These are phyloP conservation scores for Fabriciana adippe DNA, from an alignment of 2,888 invertebrate species.

Conservation along the genomic window DNA sequence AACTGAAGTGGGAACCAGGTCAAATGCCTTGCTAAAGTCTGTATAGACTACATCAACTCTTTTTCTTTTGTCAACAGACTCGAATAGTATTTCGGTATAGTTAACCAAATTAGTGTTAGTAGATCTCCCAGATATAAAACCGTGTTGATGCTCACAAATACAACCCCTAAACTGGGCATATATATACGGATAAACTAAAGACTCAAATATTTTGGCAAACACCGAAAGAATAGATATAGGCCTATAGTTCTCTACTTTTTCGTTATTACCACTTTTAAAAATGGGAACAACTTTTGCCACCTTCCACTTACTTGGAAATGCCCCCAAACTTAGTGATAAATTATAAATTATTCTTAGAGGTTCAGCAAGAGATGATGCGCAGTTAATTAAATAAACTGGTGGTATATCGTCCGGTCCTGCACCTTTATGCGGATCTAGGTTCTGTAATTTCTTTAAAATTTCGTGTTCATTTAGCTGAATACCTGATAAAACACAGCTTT, in stretches of 20 bases:
- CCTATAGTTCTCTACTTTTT: conserved; percentile 6
- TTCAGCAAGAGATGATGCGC: background rate
- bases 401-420: conserved; percentile 11
- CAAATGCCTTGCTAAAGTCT: background rate
- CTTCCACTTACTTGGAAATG: conserved; percentile 11
- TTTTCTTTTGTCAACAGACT: too few relatives aligned
- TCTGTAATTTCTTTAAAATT: too few relatives aligned
- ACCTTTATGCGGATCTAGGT: too few relatives aligned
- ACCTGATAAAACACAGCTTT: too few relatives aligned
- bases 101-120: background rate
- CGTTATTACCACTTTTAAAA: conserved; percentile 10
- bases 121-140: conserved; percentile 7
- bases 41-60: too few relatives aligned
- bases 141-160: conserved; percentile 6
- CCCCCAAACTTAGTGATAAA: background rate
- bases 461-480: background rate
- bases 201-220: too few relatives aligned
- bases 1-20: conserved; percentile 5
- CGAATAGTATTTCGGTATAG: too few relatives aligned
- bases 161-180: background rate
- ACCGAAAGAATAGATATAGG: too few relatives aligned
- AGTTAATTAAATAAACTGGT: conserved; percentile 7
- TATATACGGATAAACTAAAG: too few relatives aligned
- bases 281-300: conserved; percentile 23
- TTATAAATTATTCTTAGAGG: conserved; percentile 10